Base-by-base conservation (phyloP, 2,113 vertebrate species). In the Erpornis zantholeuca region DNA sequence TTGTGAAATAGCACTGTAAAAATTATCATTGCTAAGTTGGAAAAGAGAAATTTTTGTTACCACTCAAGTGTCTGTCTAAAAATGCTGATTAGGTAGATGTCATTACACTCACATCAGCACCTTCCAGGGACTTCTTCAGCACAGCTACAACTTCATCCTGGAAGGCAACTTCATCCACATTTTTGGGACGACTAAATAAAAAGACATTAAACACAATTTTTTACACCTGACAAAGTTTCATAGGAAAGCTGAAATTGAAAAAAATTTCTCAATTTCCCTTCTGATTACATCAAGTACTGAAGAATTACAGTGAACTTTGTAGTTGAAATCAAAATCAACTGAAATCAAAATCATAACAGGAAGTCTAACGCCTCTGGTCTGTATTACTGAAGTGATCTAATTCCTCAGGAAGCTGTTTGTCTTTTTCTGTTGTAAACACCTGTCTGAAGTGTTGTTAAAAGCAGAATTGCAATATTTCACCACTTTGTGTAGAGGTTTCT, bases 81-180 rank as follows among this genome's bases (percentile, higher is more conserved):
- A 10, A 31, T 29, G 57, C 18, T 44, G 44, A 71, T 7, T 12
- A 15, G 22, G 31, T 25, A 50, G n/a, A 50, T 27, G 28, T 7
- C 16, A 17, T 36, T 64, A 13, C 56, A 99, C 99, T 98, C 90
- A 99, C 99, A 97, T 99, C 99, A 84, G 99, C 99, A 95, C 99
- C 99, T 86, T 99, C 98, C 97, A 99, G 96, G 72, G 99, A 99
- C 79, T 99, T 99, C 97, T 99, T 99, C 86, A 99, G 95, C 24
- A 99, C 99, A 29, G 99, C 98, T 66, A 99, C 98, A 77, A 99
- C 99, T 97, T 99, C 99, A 77, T 99, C 99, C 96, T 99, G 99
- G 96, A 98, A 99, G 31, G 99, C 99, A 1, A 99, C 99, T 91
- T 99, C 99, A 97, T 99, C 98, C 47, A 99, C 98, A 68, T 98